Conservation (phyloP, 2,888 invertebrate genomes). For the Torymus tubicola region DNA sequence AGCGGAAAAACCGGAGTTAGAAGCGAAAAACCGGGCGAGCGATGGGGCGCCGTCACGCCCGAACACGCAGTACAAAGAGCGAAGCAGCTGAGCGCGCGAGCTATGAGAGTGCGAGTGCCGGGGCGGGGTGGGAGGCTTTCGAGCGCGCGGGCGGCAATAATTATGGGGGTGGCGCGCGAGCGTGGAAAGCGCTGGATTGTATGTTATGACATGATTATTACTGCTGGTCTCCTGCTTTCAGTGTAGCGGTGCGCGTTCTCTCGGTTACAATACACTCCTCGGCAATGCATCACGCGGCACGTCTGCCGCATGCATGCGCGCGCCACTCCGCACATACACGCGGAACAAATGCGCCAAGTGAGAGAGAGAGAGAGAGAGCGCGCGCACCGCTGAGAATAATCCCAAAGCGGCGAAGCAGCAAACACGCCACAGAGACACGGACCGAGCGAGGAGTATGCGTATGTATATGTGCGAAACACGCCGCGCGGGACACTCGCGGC, state of each 20-base stretch:
- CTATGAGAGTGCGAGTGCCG: background rate
- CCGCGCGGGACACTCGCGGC: slow-evolving; percentile 52
- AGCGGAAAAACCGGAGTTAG: slow-evolving; percentile 30
- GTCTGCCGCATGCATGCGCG: slow-evolving; percentile 68
- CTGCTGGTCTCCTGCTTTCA: slow-evolving; percentile 58
- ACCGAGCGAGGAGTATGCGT: background rate
- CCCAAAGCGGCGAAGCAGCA: slow-evolving; percentile 57
- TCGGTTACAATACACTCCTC: slow-evolving; percentile 70
- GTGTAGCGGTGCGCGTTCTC: slow-evolving; percentile 57
- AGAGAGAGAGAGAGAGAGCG: slow-evolving; percentile 48
- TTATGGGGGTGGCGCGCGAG: slow-evolving; percentile 59
- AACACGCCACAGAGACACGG: slow-evolving; percentile 42
- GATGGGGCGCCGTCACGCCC: slow-evolving; percentile 49
- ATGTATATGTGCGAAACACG: slow-evolving; percentile 31
- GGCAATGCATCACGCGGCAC: slow-evolving; percentile 72
- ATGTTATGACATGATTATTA: slow-evolving; percentile 67
- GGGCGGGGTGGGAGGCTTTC: background rate
- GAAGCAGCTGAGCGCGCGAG: slow-evolving; percentile 13
- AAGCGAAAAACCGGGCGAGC: slow-evolving; percentile 42
- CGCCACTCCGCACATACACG: slow-evolving; percentile 3
- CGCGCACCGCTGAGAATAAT: slow-evolving; percentile 57
- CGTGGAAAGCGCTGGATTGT: slow-evolving; percentile 66
- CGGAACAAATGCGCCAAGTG: slow-evolving; percentile 41
- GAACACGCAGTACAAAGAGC: slow-evolving; percentile 4
- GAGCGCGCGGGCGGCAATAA: slow-evolving; percentile 62